Base-by-base conservation (phyloP, 1,140 invertebrate species). In the Grapholita molesta region DNA sequence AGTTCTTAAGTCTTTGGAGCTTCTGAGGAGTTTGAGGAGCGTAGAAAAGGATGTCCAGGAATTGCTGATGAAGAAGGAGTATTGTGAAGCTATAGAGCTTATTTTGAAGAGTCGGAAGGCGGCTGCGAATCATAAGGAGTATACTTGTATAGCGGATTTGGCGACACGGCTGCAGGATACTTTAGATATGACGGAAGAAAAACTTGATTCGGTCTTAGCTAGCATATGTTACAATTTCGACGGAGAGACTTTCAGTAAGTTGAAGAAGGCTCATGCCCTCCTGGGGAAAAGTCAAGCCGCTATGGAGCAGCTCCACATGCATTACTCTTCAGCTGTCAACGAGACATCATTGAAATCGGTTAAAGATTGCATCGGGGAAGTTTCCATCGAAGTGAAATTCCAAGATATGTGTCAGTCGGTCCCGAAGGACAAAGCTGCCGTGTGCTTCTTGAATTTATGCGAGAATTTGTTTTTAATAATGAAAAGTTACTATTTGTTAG, bases 271-370 rank as follows among this genome's bases (percentile, higher is more conserved):
- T 0, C 99, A 99, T 79, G 94, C 94, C 21, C 87, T 98, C 3
- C 86, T 98, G 1, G 97, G 97, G 5, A 98, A 98, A 91, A 97
- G 95, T 0, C 94, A 98, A 87, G 96, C 95, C 3, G 97, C 98
- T 0, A 97, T 99, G 94, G 98, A 99, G 92, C 97, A 99, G 85
- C 85, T 99, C 28, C 95, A 97, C 71, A 98, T 99, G 95, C 98
- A 99, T 88, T 98, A 98, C 86, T 96, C 97, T 0, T 98, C 97
- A 57, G 96, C 97, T 0, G 97, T 99, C 64, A 98, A 99, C 77
- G 98, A 97, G 78, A 96, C 95, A 9, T 96, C 98, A 0, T 95
- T 98, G 52, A 94, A 94, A 30, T 94, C 96, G 6, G 93, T 98
- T 0, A 94, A 96, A 68, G 94, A 94, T 0, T 97, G 96, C 86